Conservation (phyloP, 2,797 vertebrate species). For the Dicrostonyx torquatus region DNA sequence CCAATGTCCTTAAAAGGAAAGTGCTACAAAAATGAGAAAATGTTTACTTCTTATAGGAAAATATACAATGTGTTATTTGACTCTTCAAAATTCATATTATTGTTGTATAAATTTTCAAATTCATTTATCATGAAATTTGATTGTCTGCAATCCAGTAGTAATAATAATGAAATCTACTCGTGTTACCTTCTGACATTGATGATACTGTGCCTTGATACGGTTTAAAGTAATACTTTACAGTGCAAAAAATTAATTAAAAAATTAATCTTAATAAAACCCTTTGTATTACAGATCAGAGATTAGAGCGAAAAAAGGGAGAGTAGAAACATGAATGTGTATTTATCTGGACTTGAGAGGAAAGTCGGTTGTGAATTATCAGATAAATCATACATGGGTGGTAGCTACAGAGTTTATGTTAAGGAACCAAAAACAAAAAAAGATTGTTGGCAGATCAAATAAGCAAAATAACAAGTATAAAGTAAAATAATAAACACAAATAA, state of each 20-base stretch:
- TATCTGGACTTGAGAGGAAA: neutral
- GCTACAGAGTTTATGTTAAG: neutral
- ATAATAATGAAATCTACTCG: neutral
- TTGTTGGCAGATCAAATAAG: neutral
- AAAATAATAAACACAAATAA: neutral
- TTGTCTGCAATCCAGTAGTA: conserved; percentile 13
- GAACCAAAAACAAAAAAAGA: neutral
- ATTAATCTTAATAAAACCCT: neutral
- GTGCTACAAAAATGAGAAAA: conserved; percentile 35
- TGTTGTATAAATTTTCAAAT: conserved; percentile 41
- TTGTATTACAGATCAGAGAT: neutral
- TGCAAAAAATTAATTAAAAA: conserved; percentile 9
- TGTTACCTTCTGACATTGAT: neutral
- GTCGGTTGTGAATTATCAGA: conserved; percentile 35
- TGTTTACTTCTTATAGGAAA: neutral
- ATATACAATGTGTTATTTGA: conserved; percentile 32
- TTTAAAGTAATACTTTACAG: conserved; percentile 21
- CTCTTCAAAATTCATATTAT: conserved; percentile 24
- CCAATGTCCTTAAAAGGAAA: conserved; percentile 23
- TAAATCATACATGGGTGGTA: neutral
- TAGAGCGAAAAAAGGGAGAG: neutral
- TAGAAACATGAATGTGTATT: neutral
- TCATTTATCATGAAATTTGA: conserved; percentile 39
- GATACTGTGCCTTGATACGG: neutral
- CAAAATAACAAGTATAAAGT: neutral